Percentiles rank a stretch among this genome's conserved stretches.
Conservation (phyloP, 2,797 vertebrate species). For the Lepus oiostolus region DNA sequence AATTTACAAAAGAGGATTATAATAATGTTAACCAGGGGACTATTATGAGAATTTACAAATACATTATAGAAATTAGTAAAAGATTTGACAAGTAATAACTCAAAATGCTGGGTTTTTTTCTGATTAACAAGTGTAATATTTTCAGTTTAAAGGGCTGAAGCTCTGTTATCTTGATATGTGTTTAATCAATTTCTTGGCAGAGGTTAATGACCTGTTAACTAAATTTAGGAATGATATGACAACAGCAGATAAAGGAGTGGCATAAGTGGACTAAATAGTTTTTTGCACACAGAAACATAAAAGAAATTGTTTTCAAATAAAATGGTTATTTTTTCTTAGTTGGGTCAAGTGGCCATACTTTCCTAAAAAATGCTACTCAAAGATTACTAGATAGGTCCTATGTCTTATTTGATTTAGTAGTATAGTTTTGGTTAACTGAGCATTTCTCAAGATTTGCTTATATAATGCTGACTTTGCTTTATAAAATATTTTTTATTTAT, state of each 20-base stretch:
- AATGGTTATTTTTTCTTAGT: too few relatives aligned
- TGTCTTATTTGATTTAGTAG: background rate
- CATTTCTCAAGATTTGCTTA: too few relatives aligned
- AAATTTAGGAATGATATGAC: slow-evolving; percentile 28
- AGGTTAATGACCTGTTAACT: background rate
- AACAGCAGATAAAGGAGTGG: background rate
- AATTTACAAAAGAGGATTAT: background rate
- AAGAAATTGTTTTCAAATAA: background rate
- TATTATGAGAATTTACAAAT: background rate
- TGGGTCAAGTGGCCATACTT: too few relatives aligned
- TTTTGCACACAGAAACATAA: background rate
- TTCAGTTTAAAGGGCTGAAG: background rate
- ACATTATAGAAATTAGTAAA: background rate
- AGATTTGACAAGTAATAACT: background rate
- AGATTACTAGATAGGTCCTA: too few relatives aligned
- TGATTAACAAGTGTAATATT: slow-evolving; percentile 20
- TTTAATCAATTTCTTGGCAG: background rate
- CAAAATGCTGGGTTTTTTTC: background rate
- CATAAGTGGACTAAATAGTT: background rate
- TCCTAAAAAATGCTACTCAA: too few relatives aligned
- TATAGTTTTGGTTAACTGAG: background rate
- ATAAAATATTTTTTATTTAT: too few relatives aligned
- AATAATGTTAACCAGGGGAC: background rate
- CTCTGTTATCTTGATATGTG: background rate
- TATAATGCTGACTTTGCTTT: too few relatives aligned